Base-by-base conservation (phyloP, 2,888 invertebrate species). In the Taenaris catops region DNA sequence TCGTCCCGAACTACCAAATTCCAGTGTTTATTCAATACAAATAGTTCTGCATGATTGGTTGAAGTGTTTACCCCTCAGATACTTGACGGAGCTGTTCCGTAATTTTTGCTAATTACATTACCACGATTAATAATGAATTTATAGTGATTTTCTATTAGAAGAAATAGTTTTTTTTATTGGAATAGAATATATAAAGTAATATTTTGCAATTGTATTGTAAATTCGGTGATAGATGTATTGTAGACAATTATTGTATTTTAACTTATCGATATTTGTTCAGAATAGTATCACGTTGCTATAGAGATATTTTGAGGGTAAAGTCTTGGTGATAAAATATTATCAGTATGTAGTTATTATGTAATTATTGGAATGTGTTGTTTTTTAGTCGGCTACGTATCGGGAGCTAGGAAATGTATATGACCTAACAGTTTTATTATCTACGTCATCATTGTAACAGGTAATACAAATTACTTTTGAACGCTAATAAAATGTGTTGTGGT, bases 351-450 rank as follows among this genome's bases (percentile, higher is more conserved):
- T 41, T 44, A 40, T 41, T 41, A 33, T 45, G 46, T 46, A 46
- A 43, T 37, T 26, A n/a, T 43, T 32, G 34, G 41, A n/a, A 43
- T 48, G 40, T 54, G 44, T 51, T 48, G 50, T 51, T 50, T 53
- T 49, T 47, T 57, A 56, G 59, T 57, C 53, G 37, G 59, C 58
- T 52, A 53, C 49, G 48, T 51, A 49, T 54, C 53, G 56, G 54
- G 54, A 57, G 45, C 46, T 57, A 57, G 56, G 54, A 40, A 55
- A 57, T 57, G 51, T 56, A 46, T 59, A 48, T 56, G 53, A 56
- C 46, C 53, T 59, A 53, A 53, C 53, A 48, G 41, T 53, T 49
- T 53, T 57, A 52, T 51, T 57, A 51, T 55, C 51, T 38, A 42
- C 53, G 36, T 52, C 55, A 29, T 44, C 56, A 48, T 49, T 56